Base-by-base conservation (phyloP, 2,113 vertebrate genomes). In the Esox niger region DNA sequence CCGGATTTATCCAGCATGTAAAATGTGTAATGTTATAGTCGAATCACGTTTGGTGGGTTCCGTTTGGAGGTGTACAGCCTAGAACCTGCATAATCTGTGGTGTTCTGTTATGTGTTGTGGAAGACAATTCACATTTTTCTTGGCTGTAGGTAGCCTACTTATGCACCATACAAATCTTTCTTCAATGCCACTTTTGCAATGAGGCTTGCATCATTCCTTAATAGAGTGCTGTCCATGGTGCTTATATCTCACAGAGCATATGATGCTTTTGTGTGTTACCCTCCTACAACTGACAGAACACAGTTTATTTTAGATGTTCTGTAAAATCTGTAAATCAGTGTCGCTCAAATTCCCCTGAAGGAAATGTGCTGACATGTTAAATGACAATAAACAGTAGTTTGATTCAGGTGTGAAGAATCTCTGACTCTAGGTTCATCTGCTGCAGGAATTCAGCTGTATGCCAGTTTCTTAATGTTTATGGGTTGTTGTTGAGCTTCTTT, bases 181-280 rank as follows among this genome's bases (percentile, higher is more conserved):
- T 30, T 26, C 25, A 57, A 17, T 15, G 26, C 26, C 23, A 58
- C 27, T 30, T 58, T 25, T 29, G 26, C 15, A 13, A 1, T 13
- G 15, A 58, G 13, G 26, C 26, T 27, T 13, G 30, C 13, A 13
- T 6, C 2, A 13, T 31, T 7, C 6, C 17, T 30, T 29, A 13
- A 1, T 25, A 21, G 52, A 67, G 21, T 1, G 61, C 80, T 83
- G 77, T 73, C 82, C 58, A 2, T 74, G 75, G 83, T 86, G 32
- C 83, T 84, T 82, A 81, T 80, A 71, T 58, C 31, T 6, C 27
- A 3, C 20, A 59, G 6, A 33, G 57, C 17, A 11, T 31, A 9
- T 1, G n/a, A 8, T 23, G 57, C 29, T 31, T 30, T 59, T 31
- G 6, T 31, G 47, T 17, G 7, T 9, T 9, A 49, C 20, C 7